A percentile compares a stretch with the other conserved stretches of the same genome.
phyloP scores from a whole-genome alignment of 2,113 vertebrate species.

The Eulemur macaco region DNA sequence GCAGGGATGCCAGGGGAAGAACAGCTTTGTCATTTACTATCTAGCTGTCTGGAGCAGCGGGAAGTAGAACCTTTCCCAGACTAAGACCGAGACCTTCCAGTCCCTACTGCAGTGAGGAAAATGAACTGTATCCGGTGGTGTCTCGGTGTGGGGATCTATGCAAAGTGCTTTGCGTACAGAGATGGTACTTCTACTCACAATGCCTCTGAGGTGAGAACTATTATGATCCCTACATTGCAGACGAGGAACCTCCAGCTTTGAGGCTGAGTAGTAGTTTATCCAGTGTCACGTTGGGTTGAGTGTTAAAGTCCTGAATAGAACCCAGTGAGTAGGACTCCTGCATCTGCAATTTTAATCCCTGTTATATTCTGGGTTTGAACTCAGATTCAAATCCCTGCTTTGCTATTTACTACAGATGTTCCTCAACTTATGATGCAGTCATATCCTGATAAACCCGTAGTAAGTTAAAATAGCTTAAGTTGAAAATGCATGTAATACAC shows the following conservation, averaged over 20 bases:
- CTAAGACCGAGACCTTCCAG: neutral
- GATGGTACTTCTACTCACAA: fast-evolving
- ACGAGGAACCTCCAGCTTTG: neutral
- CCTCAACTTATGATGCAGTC: neutral
- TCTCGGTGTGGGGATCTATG: neutral
- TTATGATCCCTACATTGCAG: fast-evolving
- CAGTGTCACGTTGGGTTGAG: fast-evolving
- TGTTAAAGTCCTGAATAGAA: neutral
- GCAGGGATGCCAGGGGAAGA: neutral
- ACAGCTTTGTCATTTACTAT: fast-evolving
- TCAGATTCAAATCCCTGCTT: neutral
- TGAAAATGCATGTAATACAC: neutral
- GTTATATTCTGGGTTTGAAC: neutral
- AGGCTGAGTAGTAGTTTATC: neutral
- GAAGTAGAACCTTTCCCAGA: neutral
- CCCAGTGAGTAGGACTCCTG: neutral
- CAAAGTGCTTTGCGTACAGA: fast-evolving
- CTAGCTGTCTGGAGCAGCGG: neutral
- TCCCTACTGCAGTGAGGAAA: fast-evolving
- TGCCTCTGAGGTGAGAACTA: neutral
- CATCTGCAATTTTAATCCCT: neutral
- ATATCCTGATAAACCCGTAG: neutral
- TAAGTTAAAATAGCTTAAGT: neutral
- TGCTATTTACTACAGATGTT: neutral
- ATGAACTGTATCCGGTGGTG: neutral